Conservation (phyloP, 2,888 invertebrate genomes). For the Leptopilina syphax region DNA sequence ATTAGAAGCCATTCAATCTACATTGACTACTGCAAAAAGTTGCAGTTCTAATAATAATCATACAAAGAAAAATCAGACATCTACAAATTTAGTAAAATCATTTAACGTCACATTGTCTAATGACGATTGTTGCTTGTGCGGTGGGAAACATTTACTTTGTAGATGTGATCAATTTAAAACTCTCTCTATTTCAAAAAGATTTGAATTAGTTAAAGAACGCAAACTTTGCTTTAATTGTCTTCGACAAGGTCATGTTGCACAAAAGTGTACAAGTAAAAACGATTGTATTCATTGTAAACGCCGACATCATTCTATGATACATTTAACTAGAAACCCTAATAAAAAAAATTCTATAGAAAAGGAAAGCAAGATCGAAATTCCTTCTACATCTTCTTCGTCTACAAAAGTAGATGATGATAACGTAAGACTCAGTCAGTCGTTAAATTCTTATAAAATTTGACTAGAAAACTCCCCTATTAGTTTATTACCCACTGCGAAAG, state of each 20-base stretch:
- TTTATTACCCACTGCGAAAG: no score
- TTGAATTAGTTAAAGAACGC: neutral
- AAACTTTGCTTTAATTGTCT: slow-evolving; percentile 34
- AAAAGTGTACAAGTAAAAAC: neutral
- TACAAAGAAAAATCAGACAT: neutral
- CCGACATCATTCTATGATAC: slow-evolving; percentile 19
- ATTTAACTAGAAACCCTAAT: neutral
- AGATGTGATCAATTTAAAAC: slow-evolving; percentile 7
- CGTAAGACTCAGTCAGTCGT: no score
- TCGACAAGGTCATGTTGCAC: neutral
- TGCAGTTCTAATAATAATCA: neutral
- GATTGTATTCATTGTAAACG: neutral
- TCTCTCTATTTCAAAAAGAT: neutral
- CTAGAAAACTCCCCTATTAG: no score
- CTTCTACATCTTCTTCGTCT: no score
- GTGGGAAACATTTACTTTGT: neutral
- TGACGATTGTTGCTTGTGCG: neutral
- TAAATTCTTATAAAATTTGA: no score
- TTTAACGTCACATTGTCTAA: neutral
- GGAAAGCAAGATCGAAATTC: no score
- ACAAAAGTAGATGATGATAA: no score
- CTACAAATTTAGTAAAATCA: neutral
- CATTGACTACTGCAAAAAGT: neutral
- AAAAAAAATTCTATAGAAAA: no score
- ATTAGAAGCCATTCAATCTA: neutral